Base-by-base conservation (phyloP, 2,113 vertebrate genomes). In the Lathamus discolor region DNA sequence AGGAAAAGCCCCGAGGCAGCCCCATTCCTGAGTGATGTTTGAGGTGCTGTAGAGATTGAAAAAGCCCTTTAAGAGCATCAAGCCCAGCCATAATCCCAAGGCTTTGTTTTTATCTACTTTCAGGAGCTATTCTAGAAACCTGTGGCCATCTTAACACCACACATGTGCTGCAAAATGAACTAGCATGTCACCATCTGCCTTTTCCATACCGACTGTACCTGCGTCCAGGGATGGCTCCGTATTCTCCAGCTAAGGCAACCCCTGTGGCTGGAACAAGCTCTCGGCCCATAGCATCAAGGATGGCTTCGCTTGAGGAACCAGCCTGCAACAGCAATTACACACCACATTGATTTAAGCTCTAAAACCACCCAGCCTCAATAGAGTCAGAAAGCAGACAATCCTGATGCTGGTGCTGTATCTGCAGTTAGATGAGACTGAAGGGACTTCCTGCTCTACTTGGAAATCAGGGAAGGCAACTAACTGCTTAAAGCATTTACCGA, bases 231-330 rank as follows among this genome's bases (percentile, higher is more conserved):
- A 98, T 31, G 0, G 97, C 96, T 69, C 98, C 97, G 0, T 97
- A 98, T 14, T 98, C 98, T 75, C 98, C 97, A 0, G 97, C 97
- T 55, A 99, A 83, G 31, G 99, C 99, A 7, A 90, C 14, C 1
- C 96, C 93, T 0, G 96, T 97, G 35, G 98, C 98, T 69, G 99
- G 99, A 27, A 99, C 98, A 7, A 99, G 98, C 97, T 99, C 99
- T 31, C 97, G 97, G 29, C 98, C 98, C 99, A 99, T 99, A 20
- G 98, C 98, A 12, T 89, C 92, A 0, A 99, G 97, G 96, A 99
- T 99, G 27, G 98, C 98, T 90, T 99, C 98, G 4, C 98, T 99
- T 1, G 99, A 99, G 3, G 99, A 99, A 25, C 98, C 98, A 3
- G 98, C 98, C 99, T 99, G 95, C 57, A 98, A 98, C 13, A 94